These are phyloP conservation scores for Drosophila hamatofila DNA, from an alignment of 2,888 invertebrate genomes.

Conservation along the genomic window DNA sequence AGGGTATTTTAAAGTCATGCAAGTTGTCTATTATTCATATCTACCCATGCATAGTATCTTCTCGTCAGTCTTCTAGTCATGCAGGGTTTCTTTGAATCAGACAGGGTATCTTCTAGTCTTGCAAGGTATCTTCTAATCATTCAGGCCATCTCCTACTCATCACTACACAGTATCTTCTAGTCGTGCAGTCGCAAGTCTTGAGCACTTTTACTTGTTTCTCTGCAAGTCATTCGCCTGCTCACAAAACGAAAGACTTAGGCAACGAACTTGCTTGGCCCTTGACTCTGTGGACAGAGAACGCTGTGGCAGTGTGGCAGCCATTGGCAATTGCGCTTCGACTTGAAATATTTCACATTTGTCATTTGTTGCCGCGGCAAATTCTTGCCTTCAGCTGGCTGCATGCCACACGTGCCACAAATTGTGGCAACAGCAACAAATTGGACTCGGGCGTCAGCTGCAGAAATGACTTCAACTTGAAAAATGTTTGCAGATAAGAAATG, in stretches of 20 bases:
- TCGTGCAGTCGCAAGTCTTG: no score
- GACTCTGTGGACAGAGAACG: conserved; percentile 19
- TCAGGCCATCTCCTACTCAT: neutral
- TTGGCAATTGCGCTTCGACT: neutral
- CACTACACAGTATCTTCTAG: neutral
- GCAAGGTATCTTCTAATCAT: neutral
- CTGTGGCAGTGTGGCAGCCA: conserved; percentile 14
- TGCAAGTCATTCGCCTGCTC: neutral
- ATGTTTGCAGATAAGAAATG: conserved; percentile 1
- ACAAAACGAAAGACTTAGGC: conserved; percentile 51
- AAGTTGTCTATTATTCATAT: neutral
- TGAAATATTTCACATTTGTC: conserved; percentile 9
- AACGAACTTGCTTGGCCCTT: conserved; percentile 39
- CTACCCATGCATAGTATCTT: neutral
- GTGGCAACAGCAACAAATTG: conserved; percentile 1
- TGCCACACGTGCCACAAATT: conserved; percentile 7
- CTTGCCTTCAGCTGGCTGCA: neutral
- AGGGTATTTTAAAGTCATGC: no score
- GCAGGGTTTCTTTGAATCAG: no score
- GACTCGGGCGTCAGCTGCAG: conserved; percentile 4
- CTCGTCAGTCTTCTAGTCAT: no score
- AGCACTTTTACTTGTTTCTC: neutral
- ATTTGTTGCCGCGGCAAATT: neutral
- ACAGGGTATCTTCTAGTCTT: no score
- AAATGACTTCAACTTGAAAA: neutral